Evolutionary conservation across 2,888 invertebrate species (phyloP).

Genomic region (Suillia variegata): DNA sequence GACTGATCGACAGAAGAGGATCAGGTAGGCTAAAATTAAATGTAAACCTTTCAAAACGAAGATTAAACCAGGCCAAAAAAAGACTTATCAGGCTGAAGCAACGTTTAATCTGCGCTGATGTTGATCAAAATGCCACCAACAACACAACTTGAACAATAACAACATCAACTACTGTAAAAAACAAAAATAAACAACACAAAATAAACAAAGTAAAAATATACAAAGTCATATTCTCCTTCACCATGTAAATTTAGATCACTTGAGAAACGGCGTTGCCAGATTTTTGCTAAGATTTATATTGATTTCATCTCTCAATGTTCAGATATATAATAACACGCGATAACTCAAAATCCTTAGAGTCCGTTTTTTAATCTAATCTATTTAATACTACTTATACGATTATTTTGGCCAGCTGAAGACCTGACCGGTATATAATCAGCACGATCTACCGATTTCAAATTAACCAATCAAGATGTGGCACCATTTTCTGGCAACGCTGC

Average conservation of each 20-base stretch:
- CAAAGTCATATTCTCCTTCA: not conserved
- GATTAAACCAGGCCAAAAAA: not conserved
- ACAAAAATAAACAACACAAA: not conserved
- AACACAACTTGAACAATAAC: not conserved
- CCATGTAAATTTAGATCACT: not conserved
- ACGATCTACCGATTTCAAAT: too few species aligned
- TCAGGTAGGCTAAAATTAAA: not conserved
- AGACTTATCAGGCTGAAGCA: not conserved
- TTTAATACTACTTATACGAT: too few species aligned
- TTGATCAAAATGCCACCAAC: slow-evolving; percentile 2
- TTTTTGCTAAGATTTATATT: too few species aligned
- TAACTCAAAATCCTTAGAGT: too few species aligned
- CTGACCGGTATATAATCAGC: too few species aligned
- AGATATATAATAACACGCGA: too few species aligned
- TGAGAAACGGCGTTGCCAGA: not conserved
- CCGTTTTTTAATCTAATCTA: too few species aligned
- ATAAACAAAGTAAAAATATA: not conserved
- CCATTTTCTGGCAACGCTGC: not conserved
- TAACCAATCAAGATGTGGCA: not conserved
- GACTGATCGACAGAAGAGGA: not conserved
- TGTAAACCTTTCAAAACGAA: not conserved
- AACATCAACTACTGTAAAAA: not conserved
- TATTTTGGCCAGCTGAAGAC: too few species aligned
- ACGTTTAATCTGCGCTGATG: not conserved
- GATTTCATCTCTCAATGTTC: too few species aligned